Base-by-base conservation (phyloP, 2,113 vertebrate genomes). In the Gadus macrocephalus region DNA sequence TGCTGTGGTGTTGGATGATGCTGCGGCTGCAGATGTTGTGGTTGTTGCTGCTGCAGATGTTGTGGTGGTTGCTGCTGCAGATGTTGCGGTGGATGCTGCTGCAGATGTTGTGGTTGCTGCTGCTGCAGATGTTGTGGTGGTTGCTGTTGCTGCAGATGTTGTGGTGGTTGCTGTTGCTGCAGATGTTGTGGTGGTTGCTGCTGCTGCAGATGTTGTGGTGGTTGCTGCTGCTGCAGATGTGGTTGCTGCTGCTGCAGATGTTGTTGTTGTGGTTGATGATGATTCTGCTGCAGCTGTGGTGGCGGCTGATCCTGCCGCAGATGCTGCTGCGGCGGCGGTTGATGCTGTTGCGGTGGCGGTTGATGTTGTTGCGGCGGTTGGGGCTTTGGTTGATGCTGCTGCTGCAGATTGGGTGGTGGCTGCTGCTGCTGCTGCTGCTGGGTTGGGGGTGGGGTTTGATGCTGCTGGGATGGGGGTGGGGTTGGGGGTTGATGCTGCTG, bases 321-420 rank as follows among this genome's bases (percentile, higher is more conserved):
- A 4, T 70, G 81, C 0, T 68, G 64, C 62, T 81, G 79, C 5
- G 72, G 83, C 55, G 72, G 84, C 17, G 75, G 67, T 2, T 15
- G 77, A 9, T 68, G 68, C 16, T 72, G 73, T 1, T 75, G 75
- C 2, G 78, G n/a, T n/a, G n/a, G 75, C 4, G 8, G 62, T 3
- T 74, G 66, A 8, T 75, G 80, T 15, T 15, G 38, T 20, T 20
- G 20, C 20, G 20, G 20, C 20, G 20, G 20, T 20, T 20, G 42
- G 20, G 20, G 20, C 20, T 20, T 20, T 3, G 42, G 9, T 49
- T 9, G 42, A 9, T 64, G 62, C 25, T 61, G 56, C 25, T 61
- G 58, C 20, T 66, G 64, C 58, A 69, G 65, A 55, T 58, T 66
- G 25, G 42, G 59, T 58, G 31, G 69, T 22, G 16, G 42, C 1